Conservation (phyloP, 2,113 vertebrate genomes). For the Cynoglossus semilaevis region DNA sequence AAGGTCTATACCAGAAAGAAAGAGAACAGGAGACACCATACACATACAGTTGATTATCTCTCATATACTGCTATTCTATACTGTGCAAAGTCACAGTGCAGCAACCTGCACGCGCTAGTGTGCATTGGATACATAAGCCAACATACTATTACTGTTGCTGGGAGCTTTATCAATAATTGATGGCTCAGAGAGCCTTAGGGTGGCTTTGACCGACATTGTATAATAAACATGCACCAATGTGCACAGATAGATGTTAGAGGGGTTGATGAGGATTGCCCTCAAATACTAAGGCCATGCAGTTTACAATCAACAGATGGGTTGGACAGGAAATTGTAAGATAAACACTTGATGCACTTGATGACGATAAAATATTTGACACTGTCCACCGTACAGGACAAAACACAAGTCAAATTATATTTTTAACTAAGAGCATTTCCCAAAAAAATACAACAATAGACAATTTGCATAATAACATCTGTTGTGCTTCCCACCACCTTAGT, state of each 20-base stretch:
- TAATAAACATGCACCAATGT: slow-evolving; percentile 7
- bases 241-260: background rate
- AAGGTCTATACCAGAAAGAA: slow-evolving; percentile 4
- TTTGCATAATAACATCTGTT: no score
- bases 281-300: slow-evolving; percentile 32
- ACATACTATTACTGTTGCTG: slow-evolving; percentile 11
- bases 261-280: background rate
- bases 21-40: slow-evolving; percentile 1
- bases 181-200: slow-evolving; percentile 26
- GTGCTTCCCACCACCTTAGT: no score
- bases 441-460: no score
- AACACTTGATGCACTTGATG: background rate
- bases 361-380: background rate
- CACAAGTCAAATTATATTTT: no score
- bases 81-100: slow-evolving; percentile 6
- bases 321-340: slow-evolving; percentile 32
- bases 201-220: slow-evolving; percentile 35
- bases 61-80: background rate
- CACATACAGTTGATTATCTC: background rate
- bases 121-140: slow-evolving; percentile 22
- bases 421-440: no score
- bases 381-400: background rate
- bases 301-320: slow-evolving; percentile 17
- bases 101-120: background rate
- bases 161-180: slow-evolving; percentile 52